A percentile compares a stretch with the other conserved stretches of the same genome.
Conservation (phyloP, 2,888 invertebrate species). For the Geotrupes spiniger region DNA sequence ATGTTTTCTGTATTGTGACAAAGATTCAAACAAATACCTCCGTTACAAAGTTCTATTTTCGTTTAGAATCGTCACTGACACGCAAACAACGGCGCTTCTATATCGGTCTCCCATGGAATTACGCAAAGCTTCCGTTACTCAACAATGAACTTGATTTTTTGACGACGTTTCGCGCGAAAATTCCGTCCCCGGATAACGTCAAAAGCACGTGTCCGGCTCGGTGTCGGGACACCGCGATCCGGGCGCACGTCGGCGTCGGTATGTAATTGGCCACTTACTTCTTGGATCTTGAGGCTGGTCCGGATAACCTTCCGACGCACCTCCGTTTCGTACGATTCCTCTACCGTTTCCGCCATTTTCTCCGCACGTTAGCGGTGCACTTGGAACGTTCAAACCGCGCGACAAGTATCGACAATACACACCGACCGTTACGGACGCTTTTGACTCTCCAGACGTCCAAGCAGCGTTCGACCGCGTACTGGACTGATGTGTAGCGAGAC, state of each 20-base stretch:
- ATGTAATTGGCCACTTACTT: slow-evolving; percentile 55
- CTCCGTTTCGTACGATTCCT: slow-evolving; percentile 59
- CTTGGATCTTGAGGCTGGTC: slow-evolving; percentile 69
- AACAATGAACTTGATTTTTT: not conserved
- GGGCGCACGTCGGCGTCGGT: too few relatives aligned
- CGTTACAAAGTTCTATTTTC: slow-evolving; percentile 1
- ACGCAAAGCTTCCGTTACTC: not conserved
- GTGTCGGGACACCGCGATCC: not conserved
- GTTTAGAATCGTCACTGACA: slow-evolving; percentile 1
- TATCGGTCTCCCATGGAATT: not conserved
- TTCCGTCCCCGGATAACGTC: not conserved
- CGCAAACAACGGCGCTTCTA: not conserved
- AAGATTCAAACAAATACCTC: slow-evolving; percentile 1
- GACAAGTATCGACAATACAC: slow-evolving; percentile 9
- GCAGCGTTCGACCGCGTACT: slow-evolving; percentile 35
- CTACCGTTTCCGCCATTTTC: slow-evolving; percentile 59
- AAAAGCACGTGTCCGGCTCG: not conserved
- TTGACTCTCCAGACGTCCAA: slow-evolving; percentile 24
- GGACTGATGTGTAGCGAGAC: slow-evolving; percentile 38
- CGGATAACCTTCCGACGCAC: slow-evolving; percentile 68
- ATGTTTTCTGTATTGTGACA: too few relatives aligned
- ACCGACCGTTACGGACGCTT: slow-evolving; percentile 9
- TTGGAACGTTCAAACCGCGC: not conserved
- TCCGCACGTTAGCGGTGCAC: slow-evolving; percentile 20
- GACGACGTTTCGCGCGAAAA: not conserved